phyloP scores from a whole-genome alignment of 2,797 vertebrate species.

The Phyllotis vaccarum region DNA sequence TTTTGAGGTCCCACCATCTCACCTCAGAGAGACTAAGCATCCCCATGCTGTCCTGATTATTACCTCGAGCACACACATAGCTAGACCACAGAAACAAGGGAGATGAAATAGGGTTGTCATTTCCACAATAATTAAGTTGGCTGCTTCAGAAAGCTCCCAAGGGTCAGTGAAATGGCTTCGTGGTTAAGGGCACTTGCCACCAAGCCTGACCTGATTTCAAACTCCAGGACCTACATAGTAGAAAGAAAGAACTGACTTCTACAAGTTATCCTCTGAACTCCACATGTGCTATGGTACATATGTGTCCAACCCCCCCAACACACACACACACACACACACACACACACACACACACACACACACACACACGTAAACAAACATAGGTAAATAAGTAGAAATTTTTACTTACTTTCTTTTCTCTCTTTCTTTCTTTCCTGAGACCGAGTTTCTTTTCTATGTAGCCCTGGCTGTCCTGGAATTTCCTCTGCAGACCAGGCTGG shows the following conservation, averaged over 20 bases:
- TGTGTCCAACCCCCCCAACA: neutral
- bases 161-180: neutral
- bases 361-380: too few relatives aligned
- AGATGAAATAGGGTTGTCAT: constrained; percentile 22
- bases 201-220: neutral
- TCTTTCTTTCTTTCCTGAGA: too few relatives aligned
- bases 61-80: neutral
- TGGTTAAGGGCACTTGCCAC: neutral
- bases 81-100: neutral
- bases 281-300: neutral
- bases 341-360: too few relatives aligned
- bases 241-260: neutral
- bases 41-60: neutral
- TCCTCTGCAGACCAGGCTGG: too few relatives aligned
- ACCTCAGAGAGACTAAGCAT: neutral
- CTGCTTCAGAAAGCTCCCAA: neutral
- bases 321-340: too few relatives aligned
- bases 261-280: neutral
- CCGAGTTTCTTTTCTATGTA: too few relatives aligned
- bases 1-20: neutral
- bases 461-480: too few relatives aligned
- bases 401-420: too few relatives aligned
- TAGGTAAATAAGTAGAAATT: too few relatives aligned
- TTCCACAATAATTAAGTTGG: constrained; percentile 21
- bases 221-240: neutral